phyloP scores from a whole-genome alignment of 2,888 invertebrate species.

The Polydrusus pterygomalis region DNA sequence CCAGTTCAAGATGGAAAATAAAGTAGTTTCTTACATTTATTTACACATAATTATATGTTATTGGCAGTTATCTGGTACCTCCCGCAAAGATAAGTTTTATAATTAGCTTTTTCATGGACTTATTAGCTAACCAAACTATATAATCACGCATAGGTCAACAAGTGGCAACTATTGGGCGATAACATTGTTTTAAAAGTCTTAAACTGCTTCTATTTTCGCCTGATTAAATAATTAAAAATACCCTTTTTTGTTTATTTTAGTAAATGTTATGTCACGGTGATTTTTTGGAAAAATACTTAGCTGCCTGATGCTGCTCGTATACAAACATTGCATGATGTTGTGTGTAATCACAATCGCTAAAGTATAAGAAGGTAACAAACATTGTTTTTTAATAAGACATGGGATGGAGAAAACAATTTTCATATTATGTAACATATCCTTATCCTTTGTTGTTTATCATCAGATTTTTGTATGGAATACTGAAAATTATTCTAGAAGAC shows the following conservation, averaged over 20 bases:
- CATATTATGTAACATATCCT: too few relatives aligned
- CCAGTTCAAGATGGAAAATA: constrained; percentile 10
- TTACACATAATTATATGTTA: constrained; percentile 7
- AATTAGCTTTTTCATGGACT: background rate
- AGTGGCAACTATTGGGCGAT: background rate
- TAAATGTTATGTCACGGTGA: background rate
- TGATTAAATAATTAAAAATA: background rate
- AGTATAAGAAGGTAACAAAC: too few relatives aligned
- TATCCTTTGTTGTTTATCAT: too few relatives aligned
- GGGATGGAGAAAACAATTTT: too few relatives aligned
- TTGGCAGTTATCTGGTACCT: constrained; percentile 9
- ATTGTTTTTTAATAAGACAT: too few relatives aligned
- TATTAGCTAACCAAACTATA: constrained; percentile 3
- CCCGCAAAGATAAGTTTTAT: constrained; percentile 19
- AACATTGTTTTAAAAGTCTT: background rate
- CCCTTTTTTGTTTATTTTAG: background rate
- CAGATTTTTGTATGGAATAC: too few relatives aligned
- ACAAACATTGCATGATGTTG: too few relatives aligned
- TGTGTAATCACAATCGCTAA: too few relatives aligned
- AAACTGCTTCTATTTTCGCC: background rate
- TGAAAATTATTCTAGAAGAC: too few relatives aligned
- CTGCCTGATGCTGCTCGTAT: too few relatives aligned
- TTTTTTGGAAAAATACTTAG: background rate
- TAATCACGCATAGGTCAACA: background rate
- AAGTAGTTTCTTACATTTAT: constrained; percentile 14